A percentile compares a stretch with the other conserved stretches of the same genome.
Conservation (phyloP, 2,113 vertebrate genomes). For the Muscicapa adusta region DNA sequence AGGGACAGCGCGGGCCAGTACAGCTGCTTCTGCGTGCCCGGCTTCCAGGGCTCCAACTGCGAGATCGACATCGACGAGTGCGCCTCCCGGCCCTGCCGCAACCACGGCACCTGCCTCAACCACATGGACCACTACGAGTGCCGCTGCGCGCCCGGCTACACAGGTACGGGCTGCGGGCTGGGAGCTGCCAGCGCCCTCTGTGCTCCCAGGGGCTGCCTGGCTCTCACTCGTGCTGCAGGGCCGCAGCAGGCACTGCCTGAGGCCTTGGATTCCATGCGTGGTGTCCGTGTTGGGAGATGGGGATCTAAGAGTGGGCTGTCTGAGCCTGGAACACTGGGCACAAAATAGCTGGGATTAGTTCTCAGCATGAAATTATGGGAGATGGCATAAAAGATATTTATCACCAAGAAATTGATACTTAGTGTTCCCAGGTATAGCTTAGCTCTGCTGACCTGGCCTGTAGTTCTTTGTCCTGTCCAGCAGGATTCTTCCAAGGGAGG, state of each 20-base stretch:
- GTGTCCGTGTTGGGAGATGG: not conserved
- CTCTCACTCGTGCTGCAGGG: not conserved
- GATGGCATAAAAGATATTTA: not conserved
- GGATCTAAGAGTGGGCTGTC: not conserved
- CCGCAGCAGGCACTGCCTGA: not conserved
- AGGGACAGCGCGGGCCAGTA: conserved; percentile 73
- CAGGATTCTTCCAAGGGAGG: not conserved
- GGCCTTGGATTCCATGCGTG: not conserved
- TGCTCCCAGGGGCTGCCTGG: accelerated
- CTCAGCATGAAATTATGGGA: not conserved
- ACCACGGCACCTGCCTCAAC: conserved; percentile 87
- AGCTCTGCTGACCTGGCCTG: not conserved
- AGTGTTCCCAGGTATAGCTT: not conserved
- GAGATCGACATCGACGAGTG: conserved; percentile 97
- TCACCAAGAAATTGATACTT: not conserved
- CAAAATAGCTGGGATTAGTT: not conserved
- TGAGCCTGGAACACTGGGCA: not conserved
- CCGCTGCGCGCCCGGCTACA: conserved; percentile 80
- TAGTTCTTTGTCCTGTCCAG: not conserved
- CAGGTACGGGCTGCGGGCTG: conserved; percentile 57
- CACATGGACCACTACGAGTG: conserved; percentile 85
- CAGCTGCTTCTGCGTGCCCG: conserved; percentile 94
- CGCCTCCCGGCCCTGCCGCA: conserved; percentile 86
- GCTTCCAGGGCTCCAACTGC: conserved; percentile 91
- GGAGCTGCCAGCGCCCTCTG: no score